Percentiles rank a stretch among this genome's conserved stretches.
phyloP scores from a whole-genome alignment of 1,140 invertebrate genomes.

The Philaenus spumarius region DNA sequence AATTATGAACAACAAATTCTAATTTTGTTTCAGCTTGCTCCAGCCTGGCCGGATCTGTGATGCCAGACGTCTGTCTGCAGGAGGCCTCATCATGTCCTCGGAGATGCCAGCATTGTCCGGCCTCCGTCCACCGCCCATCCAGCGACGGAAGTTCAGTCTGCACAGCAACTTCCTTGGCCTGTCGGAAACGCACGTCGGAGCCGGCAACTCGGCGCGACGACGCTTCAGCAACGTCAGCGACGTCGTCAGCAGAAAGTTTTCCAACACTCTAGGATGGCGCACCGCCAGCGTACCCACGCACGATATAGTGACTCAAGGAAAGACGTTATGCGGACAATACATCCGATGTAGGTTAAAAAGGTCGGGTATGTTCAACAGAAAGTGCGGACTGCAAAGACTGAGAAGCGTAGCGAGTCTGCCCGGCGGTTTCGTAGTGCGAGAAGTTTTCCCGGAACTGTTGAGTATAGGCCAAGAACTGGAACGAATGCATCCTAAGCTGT shows the following conservation, averaged over 20 bases:
- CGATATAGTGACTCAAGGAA: conserved; percentile 51
- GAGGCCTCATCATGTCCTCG: conserved; percentile 21
- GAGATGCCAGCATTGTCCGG: background rate
- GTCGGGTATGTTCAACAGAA: conserved; percentile 56
- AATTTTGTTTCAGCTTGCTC: no score
- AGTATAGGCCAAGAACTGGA: conserved; percentile 55
- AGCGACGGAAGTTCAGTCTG: conserved; percentile 46
- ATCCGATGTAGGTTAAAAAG: conserved; percentile 45
- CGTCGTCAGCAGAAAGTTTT: conserved; percentile 55
- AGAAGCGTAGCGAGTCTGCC: conserved; percentile 49
- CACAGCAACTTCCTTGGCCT: conserved; percentile 39
- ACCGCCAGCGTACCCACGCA: conserved; percentile 44
- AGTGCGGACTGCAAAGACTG: conserved; percentile 59
- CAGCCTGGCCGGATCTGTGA: background rate
- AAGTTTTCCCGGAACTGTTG: conserved; percentile 51
- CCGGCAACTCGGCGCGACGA: conserved; percentile 39
- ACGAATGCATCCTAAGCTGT: conserved; percentile 52
- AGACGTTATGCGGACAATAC: conserved; percentile 55
- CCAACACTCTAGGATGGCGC: conserved; percentile 62
- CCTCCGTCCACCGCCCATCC: conserved; percentile 5
- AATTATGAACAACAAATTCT: no score
- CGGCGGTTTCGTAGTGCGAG: conserved; percentile 41
- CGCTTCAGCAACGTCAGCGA: conserved; percentile 64
- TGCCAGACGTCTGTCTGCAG: conserved; percentile 22
- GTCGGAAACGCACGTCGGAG: conserved; percentile 28